Conservation (phyloP, 2,888 invertebrate species). For the Drosophila nr. medialis region DNA sequence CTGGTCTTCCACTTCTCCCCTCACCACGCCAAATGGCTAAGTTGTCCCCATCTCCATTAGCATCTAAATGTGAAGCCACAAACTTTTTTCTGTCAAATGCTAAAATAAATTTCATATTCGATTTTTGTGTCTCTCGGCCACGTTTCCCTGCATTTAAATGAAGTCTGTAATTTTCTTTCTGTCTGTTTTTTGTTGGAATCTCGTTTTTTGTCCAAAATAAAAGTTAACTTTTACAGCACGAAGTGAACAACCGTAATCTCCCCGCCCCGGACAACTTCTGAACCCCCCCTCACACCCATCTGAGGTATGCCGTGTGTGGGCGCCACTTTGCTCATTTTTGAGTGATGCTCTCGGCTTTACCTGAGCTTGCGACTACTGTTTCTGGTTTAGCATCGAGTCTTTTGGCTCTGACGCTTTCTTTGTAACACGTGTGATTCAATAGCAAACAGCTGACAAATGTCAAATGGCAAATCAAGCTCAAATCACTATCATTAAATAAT, state of each 20-base stretch:
- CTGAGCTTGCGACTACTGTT: conserved; percentile 2
- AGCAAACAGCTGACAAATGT: not conserved
- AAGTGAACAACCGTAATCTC: conserved; percentile 24
- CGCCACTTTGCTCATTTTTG: conserved; percentile 36
- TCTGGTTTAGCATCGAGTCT: not conserved
- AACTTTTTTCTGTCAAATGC: conserved; percentile 69
- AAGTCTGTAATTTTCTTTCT: conserved; percentile 26
- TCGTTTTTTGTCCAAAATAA: conserved; percentile 30
- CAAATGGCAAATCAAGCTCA: not conserved
- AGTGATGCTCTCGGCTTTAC: conserved; percentile 22
- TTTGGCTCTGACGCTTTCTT: not conserved
- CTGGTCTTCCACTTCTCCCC: not conserved
- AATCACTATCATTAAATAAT: not conserved
- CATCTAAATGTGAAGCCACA: conserved; percentile 71
- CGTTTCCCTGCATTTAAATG: conserved; percentile 55
- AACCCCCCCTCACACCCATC: not conserved
- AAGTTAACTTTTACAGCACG: conserved; percentile 48
- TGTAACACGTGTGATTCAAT: not conserved
- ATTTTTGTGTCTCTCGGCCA: conserved; percentile 55
- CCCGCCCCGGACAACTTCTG: not conserved
- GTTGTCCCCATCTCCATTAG: conserved; percentile 62
- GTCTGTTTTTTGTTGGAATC: conserved; percentile 5
- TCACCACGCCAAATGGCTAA: not conserved
- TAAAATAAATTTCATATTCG: conserved; percentile 77
- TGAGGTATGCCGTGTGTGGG: conserved; percentile 36